These are phyloP conservation scores for Cassiopea andromeda DNA, from an alignment of 30 jellyfish, hydroid and myxozoan species.

Conservation along the genomic window DNA sequence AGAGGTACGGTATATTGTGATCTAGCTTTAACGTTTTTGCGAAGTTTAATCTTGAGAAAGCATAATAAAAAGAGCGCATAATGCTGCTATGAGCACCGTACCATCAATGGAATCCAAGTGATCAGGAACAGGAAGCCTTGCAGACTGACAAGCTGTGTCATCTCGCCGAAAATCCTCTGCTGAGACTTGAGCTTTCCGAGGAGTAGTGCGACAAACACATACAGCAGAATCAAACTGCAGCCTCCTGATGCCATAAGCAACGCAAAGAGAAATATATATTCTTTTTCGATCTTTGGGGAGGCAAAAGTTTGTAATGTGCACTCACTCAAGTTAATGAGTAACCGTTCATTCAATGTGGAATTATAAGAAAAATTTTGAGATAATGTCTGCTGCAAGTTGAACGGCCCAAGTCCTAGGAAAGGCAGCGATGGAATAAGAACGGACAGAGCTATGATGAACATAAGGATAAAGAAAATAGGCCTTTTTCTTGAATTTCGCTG, in stretches of 20 bases:
- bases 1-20: too few species aligned
- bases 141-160: conserved; percentile 47
- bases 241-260: conserved; percentile 75
- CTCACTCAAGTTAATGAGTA: background rate
- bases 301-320: conserved; percentile 65
- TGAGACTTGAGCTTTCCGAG: conserved; percentile 50
- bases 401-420: conserved; percentile 65
- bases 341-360: background rate
- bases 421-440: conserved; percentile 50
- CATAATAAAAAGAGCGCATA: too few species aligned
- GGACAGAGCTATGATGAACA: conserved; percentile 38
- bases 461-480: conserved; percentile 41
- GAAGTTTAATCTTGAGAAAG: too few species aligned
- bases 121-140: conserved; percentile 67
- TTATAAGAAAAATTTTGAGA: background rate
- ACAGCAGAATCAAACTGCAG: conserved; percentile 46
- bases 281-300: conserved; percentile 57
- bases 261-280: conserved; percentile 51
- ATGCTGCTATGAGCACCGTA: background rate
- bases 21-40: too few species aligned
- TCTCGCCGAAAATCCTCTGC: conserved; percentile 44
- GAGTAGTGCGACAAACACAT: conserved; percentile 18
- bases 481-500: conserved; percentile 43
- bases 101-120: conserved; percentile 70
- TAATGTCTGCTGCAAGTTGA: conserved; percentile 2